phyloP scores from a whole-genome alignment of 2,888 invertebrate genomes.

The Sinelater perroti region DNA sequence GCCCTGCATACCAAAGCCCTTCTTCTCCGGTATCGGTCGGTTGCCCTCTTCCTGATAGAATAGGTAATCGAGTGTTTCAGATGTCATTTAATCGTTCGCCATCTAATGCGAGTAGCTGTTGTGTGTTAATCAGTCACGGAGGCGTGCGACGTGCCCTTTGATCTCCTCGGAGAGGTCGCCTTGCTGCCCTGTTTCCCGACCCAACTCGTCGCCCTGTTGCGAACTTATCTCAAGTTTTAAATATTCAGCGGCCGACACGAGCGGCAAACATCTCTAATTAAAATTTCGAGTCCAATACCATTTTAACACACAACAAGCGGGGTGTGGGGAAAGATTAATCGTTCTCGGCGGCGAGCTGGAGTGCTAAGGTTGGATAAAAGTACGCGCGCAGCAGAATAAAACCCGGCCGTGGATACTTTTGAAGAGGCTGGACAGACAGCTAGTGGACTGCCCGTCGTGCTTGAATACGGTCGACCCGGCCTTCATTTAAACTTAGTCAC shows the following conservation, averaged over 20 bases:
- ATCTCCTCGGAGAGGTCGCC: slow-evolving; percentile 44
- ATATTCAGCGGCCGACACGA: slow-evolving; percentile 52
- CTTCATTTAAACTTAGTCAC: too few relatives aligned
- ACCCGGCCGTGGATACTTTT: too few relatives aligned
- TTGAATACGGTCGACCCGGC: too few relatives aligned
- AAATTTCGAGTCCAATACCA: slow-evolving; percentile 47
- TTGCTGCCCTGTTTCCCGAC: slow-evolving; percentile 48
- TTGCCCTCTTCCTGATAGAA: slow-evolving; percentile 31
- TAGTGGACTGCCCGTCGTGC: too few relatives aligned
- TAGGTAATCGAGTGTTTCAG: slow-evolving; percentile 48
- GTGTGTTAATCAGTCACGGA: slow-evolving; percentile 52
- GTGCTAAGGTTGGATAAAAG: not conserved
- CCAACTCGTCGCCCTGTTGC: slow-evolving; percentile 46
- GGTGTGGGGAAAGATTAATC: slow-evolving; percentile 21
- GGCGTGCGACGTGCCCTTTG: slow-evolving; percentile 52
- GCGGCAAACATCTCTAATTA: slow-evolving; percentile 55
- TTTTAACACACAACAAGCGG: slow-evolving; percentile 37
- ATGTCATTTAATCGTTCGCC: slow-evolving; percentile 48
- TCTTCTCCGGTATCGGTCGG: slow-evolving; percentile 24
- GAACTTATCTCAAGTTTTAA: slow-evolving; percentile 53
- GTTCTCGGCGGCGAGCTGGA: not conserved
- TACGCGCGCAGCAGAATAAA: too few relatives aligned
- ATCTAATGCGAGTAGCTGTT: slow-evolving; percentile 48
- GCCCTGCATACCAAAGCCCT: slow-evolving; percentile 49
- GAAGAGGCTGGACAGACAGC: too few relatives aligned